Evolutionary conservation across 2,113 vertebrate species (phyloP).

Genomic region (Cyprinodon tularosa): DNA sequence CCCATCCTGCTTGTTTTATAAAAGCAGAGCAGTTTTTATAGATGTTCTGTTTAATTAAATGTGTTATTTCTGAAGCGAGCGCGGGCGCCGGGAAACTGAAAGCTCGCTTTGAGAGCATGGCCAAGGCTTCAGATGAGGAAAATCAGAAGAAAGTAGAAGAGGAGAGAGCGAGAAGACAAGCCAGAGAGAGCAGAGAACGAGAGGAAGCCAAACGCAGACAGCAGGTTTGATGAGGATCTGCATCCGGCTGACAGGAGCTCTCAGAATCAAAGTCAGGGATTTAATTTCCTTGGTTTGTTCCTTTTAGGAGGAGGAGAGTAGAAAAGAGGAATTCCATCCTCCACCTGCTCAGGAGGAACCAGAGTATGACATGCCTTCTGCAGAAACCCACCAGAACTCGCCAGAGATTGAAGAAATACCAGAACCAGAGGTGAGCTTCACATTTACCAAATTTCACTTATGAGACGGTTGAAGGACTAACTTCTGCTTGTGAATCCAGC

Average conservation of each 20-base stretch:
- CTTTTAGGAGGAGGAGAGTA: constrained; percentile 59
- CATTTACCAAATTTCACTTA: neutral
- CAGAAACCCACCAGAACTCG: constrained; percentile 19
- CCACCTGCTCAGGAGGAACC: constrained; percentile 65
- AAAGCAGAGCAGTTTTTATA: neutral
- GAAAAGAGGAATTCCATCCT: constrained; percentile 48
- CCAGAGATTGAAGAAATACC: constrained; percentile 39
- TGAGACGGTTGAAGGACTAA: neutral
- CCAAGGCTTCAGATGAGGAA: constrained; percentile 82
- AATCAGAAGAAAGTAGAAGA: constrained; percentile 82
- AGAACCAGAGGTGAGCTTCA: constrained; percentile 5
- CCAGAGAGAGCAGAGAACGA: constrained; percentile 77
- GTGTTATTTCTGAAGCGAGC: constrained; percentile 50
- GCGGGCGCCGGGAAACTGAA: constrained; percentile 85
- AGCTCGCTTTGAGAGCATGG: constrained; percentile 90
- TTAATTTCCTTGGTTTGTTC: neutral
- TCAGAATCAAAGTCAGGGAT: neutral
- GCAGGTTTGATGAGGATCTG: constrained; percentile 45
- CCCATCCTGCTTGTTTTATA: neutral
- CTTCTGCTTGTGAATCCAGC: constrained; percentile 18
- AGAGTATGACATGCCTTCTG: constrained; percentile 52
- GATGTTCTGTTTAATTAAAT: neutral
- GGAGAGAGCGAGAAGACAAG: constrained; percentile 76
- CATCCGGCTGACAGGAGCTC: neutral
- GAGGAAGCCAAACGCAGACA: constrained; percentile 64